Conservation (phyloP, 2,797 vertebrate genomes). For the Onychomys torridus region DNA sequence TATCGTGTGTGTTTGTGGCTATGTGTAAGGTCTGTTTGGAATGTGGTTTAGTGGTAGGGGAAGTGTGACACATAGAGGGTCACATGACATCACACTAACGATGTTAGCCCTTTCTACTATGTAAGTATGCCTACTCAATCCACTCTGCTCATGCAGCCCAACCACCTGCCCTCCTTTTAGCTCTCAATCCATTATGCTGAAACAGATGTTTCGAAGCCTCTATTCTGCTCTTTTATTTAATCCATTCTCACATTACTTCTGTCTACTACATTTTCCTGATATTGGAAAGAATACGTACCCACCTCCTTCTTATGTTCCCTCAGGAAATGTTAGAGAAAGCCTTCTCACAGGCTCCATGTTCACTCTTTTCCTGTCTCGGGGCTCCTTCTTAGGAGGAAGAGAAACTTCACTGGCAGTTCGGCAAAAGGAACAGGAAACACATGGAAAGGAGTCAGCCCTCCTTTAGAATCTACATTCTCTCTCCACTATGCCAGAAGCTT, state of each 20-base stretch:
- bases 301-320: background rate
- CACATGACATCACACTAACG: background rate
- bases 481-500: background rate
- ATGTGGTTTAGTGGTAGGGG: background rate
- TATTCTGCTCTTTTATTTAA: background rate
- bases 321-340: background rate
- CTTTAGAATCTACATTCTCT: conserved; percentile 2
- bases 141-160: background rate
- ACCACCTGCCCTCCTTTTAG: background rate
- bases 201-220: background rate
- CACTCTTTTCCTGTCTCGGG: background rate
- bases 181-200: background rate
- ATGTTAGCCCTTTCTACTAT: background rate
- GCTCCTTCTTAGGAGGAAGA: background rate
- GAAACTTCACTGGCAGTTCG: background rate
- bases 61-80: background rate
- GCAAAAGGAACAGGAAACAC: background rate
- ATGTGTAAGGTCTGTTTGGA: background rate
- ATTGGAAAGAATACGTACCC: background rate
- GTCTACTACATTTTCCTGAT: background rate
- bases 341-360: background rate
- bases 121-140: background rate
- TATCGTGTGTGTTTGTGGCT: background rate
- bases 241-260: background rate
- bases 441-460: background rate